These are phyloP conservation scores for Euwallacea fornicatus DNA, from an alignment of 1,140 invertebrate species.

Conservation along the genomic window DNA sequence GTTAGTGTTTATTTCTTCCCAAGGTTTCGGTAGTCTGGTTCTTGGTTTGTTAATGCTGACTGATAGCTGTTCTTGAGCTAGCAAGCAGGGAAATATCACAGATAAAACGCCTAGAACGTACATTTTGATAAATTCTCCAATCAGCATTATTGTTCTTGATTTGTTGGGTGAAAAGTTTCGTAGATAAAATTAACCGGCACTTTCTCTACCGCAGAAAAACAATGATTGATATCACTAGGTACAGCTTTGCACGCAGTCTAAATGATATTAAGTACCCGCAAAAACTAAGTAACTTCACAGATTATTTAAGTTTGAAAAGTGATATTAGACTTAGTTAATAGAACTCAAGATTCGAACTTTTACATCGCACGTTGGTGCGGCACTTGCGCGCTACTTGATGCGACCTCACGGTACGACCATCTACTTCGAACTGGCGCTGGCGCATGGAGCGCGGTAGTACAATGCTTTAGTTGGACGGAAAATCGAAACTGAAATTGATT, in stretches of 20 bases:
- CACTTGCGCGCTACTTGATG: background rate
- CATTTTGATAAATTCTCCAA: background rate
- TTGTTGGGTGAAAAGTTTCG: background rate
- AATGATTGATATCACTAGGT: background rate
- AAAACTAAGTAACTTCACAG: background rate
- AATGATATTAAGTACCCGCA: background rate
- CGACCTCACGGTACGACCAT: background rate
- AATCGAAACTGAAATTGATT: constrained; percentile 14
- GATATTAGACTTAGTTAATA: background rate
- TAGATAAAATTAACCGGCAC: too few relatives aligned
- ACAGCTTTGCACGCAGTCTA: background rate
- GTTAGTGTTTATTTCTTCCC: background rate
- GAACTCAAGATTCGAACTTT: background rate
- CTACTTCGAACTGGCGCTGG: background rate
- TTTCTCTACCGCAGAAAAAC: background rate
- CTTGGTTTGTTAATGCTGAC: constrained; percentile 18
- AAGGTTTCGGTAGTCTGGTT: background rate
- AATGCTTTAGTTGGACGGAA: background rate
- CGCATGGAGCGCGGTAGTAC: too few relatives aligned
- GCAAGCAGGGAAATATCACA: constrained; percentile 9
- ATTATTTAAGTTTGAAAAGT: background rate
- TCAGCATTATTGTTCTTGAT: background rate
- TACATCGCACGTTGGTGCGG: background rate
- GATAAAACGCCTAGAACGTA: background rate
- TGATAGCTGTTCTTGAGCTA: constrained; percentile 8